Conservation (phyloP, 2,113 vertebrate species). For the Numida meleagris region DNA sequence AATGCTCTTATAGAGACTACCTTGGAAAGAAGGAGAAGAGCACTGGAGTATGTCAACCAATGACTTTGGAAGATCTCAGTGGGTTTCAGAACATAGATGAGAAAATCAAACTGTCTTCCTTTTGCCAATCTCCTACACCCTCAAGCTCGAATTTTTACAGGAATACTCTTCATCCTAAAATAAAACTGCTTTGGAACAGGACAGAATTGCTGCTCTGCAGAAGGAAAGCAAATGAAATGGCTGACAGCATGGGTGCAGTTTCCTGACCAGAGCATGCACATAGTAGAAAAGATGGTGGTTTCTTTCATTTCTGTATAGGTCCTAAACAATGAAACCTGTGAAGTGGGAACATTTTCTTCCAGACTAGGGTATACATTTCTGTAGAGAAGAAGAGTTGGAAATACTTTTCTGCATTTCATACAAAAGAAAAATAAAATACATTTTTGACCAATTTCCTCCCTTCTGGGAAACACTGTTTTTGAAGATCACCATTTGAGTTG, state of each 20-base stretch:
- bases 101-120: neutral
- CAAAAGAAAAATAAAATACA: neutral
- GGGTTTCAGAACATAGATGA: neutral
- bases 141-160: neutral
- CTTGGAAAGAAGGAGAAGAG: neutral
- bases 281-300: neutral
- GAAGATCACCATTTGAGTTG: neutral
- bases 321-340: neutral
- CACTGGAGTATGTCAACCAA: neutral
- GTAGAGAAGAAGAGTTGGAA: neutral
- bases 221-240: neutral
- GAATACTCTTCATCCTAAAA: slow-evolving; percentile 5
- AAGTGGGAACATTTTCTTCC: neutral
- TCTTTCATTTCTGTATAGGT: neutral
- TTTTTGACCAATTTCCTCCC: neutral
- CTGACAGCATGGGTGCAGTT: neutral
- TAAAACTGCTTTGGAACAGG: neutral
- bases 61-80: neutral
- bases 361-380: neutral
- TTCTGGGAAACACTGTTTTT: neutral
- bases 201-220: neutral
- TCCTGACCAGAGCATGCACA: neutral
- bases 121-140: neutral
- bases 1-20: neutral
- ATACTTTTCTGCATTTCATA: neutral